A percentile compares a stretch with the other conserved stretches of the same genome.
phyloP scores from a whole-genome alignment of 2,888 invertebrate genomes.

The Zhuqinia jingwanae region DNA sequence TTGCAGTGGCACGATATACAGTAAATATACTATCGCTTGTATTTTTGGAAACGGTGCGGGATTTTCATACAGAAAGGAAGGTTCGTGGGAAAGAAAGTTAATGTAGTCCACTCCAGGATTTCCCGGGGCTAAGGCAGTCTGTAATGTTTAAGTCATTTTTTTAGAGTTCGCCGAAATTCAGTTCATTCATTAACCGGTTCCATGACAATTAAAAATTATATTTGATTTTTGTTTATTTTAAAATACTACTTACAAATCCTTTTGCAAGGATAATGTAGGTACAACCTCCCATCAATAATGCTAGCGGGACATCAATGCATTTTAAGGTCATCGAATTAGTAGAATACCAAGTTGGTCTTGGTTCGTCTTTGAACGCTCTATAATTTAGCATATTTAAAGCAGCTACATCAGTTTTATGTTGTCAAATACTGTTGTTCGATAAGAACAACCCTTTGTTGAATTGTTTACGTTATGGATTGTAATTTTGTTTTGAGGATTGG shows the following conservation, averaged over 20 bases:
- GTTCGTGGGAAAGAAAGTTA: conserved; percentile 71
- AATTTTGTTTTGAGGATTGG: too few species aligned
- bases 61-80: conserved; percentile 69
- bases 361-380: conserved; percentile 74
- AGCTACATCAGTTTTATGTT: background rate
- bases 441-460: too few species aligned
- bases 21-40: conserved; percentile 74
- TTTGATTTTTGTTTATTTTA: background rate
- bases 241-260: conserved; percentile 72
- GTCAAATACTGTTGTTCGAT: too few species aligned
- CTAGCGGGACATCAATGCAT: conserved; percentile 68
- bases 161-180: too few species aligned
- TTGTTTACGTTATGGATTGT: too few species aligned
- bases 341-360: conserved; percentile 70
- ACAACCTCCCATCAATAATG: conserved; percentile 68
- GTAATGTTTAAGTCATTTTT: background rate
- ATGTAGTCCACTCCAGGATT: conserved; percentile 52
- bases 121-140: conserved; percentile 44
- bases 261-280: conserved; percentile 73
- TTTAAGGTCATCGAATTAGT: conserved; percentile 3
- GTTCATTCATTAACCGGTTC: too few species aligned
- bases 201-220: background rate
- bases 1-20: conserved; percentile 77
- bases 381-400: too few species aligned
- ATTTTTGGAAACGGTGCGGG: conserved; percentile 76